These are phyloP conservation scores for Plodia interpunctella DNA, from an alignment of 1,140 invertebrate species.

Conservation along the genomic window DNA sequence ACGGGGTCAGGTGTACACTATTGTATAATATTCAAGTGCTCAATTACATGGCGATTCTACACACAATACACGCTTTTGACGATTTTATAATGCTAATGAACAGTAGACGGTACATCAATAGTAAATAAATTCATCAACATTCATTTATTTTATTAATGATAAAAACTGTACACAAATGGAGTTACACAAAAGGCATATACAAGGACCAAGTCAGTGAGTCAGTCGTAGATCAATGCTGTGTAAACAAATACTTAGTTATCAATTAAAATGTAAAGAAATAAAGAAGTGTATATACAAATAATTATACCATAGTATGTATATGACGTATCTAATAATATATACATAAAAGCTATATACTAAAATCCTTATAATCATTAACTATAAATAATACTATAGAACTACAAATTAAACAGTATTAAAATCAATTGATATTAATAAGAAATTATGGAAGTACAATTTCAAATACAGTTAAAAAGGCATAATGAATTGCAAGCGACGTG, in stretches of 20 bases:
- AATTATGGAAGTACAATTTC: neutral
- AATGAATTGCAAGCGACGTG: neutral
- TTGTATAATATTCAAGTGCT: constrained; percentile 7
- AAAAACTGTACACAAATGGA: neutral
- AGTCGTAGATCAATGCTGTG: neutral
- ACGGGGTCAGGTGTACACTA: neutral
- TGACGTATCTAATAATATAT: constrained; percentile 21
- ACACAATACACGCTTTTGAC: neutral
- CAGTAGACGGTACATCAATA: neutral
- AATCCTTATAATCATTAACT: constrained; percentile 23
- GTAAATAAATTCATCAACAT: constrained; percentile 4
- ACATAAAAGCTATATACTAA: constrained; percentile 34
- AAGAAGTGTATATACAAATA: constrained; percentile 26
- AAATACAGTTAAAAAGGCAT: constrained; percentile 2
- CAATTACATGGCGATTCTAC: neutral
- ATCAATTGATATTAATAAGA: constrained; percentile 7
- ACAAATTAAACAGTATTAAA: constrained; percentile 8
- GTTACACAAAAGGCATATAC: neutral
- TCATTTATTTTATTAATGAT: constrained; percentile 3
- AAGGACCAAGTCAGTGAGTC: too few species aligned
- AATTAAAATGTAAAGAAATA: constrained; percentile 2
- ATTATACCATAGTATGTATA: constrained; percentile 22
- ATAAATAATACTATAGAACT: constrained; percentile 7
- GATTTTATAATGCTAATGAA: neutral
- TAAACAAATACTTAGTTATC: neutral